phyloP scores from a whole-genome alignment of 2,113 vertebrate genomes.

The Dicerorhinus sumatrensis region DNA sequence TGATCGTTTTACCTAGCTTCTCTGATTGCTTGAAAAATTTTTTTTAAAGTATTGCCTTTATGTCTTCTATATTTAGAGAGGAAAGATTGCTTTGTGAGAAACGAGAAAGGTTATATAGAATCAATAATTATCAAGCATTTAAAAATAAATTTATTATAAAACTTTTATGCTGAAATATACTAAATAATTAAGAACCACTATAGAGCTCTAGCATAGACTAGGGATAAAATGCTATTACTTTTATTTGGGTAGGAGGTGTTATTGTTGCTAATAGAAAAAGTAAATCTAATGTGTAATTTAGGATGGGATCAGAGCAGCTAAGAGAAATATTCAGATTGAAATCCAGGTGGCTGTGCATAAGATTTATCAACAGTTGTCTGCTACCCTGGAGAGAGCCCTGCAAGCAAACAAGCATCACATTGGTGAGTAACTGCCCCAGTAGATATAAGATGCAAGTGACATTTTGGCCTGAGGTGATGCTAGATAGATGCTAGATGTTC shows the following conservation, averaged over 20 bases:
- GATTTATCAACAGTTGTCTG: constrained; percentile 98
- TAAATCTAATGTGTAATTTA: constrained; percentile 80
- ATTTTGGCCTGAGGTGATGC: not conserved
- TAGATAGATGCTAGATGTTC: not conserved
- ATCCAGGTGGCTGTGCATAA: constrained; percentile 98
- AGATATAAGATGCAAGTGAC: not conserved
- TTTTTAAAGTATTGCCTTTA: not conserved
- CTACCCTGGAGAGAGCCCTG: constrained; percentile 95
- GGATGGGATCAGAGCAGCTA: constrained; percentile 97
- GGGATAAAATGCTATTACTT: constrained; percentile 37
- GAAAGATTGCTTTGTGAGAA: constrained; percentile 9
- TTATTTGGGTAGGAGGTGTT: not conserved
- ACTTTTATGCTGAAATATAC: not conserved
- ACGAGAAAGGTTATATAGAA: constrained; percentile 2
- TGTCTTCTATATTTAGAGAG: constrained; percentile 35
- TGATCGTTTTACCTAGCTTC: constrained; percentile 43
- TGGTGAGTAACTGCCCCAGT: constrained; percentile 87
- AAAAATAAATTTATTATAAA: constrained; percentile 39
- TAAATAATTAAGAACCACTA: not conserved
- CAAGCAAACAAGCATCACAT: constrained; percentile 98
- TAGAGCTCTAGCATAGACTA: not conserved
- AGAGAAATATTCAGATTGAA: constrained; percentile 95
- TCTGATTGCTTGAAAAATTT: constrained; percentile 26
- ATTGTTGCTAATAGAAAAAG: constrained; percentile 1
- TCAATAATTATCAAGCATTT: constrained; percentile 50